Base-by-base conservation (phyloP, 2,888 invertebrate species). In the Incurvaria masculella region DNA sequence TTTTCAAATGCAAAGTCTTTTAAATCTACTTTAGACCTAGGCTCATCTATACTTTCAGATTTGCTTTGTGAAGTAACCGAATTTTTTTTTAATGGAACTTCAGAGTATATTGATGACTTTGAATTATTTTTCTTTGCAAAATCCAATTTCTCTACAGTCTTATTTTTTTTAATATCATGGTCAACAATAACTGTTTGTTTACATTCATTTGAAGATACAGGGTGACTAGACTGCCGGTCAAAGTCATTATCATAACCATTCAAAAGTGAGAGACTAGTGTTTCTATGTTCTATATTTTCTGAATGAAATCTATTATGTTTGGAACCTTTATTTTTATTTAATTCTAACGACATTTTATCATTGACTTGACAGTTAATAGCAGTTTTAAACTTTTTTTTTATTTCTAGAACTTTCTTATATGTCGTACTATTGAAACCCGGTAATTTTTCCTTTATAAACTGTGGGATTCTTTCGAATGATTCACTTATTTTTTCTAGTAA, bases 401-500 rank as follows among this genome's bases (percentile, higher is more conserved):
- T 62, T 33, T 72, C 68, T 66, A 83, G 84, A 6, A 86, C 64
- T 60, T 80, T 81, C 1, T 73, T 64, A 59, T 81, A 86, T 6
- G 76, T 74, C 40, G 67, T 71, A 18, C 65, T 63, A 55, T 85
- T 79, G 59, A 85, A 86, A 0, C 84, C 82, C 2, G 83, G 83
- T 46, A 87, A 81, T 52, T 80, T 75, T 55, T 80, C 74, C 53
- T 85, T 81, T 39, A 84, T 78, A 52, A 79, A 70, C 14, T 81
- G 66, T 1, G 87, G 87, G 55, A 88, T 83, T 66, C 80, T 81
- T 55, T 84, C 82, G 53, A 88, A 80, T 1, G 85, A 82, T 19
- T 66, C 67, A 52, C 76, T 81, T 57, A 84, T 81, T 65, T 83
- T 86, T 57, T 87, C 86, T 57, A 86, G 64, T 38, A 87, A 61